Percentiles rank a stretch among this genome's conserved stretches.
These are phyloP conservation scores for Eurytemora carolleeae DNA, from an alignment of 1,140 invertebrate genomes.

Conservation along the genomic window DNA sequence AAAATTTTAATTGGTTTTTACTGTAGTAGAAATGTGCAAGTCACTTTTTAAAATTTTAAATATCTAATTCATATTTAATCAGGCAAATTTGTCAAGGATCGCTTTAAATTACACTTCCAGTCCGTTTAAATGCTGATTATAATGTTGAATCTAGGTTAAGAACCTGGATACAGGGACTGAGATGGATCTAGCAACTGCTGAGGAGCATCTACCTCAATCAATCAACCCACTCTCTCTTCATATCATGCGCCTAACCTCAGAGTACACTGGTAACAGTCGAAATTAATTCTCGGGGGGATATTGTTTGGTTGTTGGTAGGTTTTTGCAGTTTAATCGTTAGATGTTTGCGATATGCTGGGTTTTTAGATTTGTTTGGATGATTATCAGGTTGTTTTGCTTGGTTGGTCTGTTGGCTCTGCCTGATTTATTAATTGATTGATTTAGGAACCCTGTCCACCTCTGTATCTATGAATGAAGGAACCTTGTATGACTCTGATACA, in stretches of 20 bases:
- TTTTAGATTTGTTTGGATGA: not conserved
- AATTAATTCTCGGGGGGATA: not conserved
- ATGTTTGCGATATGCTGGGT: not conserved
- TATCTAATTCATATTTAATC: too few species aligned
- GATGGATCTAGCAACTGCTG: conserved; percentile 65
- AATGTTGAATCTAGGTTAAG: conserved; percentile 53
- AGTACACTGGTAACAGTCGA: conserved; percentile 43
- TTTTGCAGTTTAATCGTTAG: not conserved
- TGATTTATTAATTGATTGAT: not conserved
- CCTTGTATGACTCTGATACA: not conserved
- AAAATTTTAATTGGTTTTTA: too few species aligned
- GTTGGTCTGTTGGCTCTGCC: not conserved
- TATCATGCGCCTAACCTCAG: conserved; percentile 76
- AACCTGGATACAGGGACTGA: conserved; percentile 83
- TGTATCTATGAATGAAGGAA: not conserved
- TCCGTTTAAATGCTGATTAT: too few species aligned
- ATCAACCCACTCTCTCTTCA: conserved; percentile 80
- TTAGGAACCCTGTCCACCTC: not conserved
- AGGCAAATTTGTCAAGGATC: too few species aligned
- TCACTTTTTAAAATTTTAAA: too few species aligned
- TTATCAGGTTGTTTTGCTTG: not conserved
- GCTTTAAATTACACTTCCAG: too few species aligned
- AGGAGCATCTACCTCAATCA: conserved; percentile 69
- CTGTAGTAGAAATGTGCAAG: too few species aligned
- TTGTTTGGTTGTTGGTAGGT: not conserved